Conservation (phyloP, 2,797 vertebrate species). For the Euthynnus affinis region DNA sequence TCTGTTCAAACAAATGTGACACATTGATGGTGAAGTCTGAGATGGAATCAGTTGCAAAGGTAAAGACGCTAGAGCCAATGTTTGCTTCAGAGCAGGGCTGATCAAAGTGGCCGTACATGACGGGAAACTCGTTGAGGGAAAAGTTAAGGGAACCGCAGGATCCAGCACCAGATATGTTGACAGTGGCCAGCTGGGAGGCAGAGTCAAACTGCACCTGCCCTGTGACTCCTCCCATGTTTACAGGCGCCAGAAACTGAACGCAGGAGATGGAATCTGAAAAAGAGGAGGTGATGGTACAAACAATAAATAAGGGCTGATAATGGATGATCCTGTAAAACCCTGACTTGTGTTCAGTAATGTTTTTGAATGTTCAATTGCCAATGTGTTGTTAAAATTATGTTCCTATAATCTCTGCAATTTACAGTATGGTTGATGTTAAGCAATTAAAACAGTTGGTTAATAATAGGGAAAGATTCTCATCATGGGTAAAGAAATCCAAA, state of each 20-base stretch:
- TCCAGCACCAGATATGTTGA: slow-evolving; percentile 75
- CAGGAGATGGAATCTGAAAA: slow-evolving; percentile 75
- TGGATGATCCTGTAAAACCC: not conserved
- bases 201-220: slow-evolving; percentile 82
- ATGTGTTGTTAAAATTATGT: not conserved
- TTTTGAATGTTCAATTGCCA: slow-evolving; percentile 1
- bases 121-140: slow-evolving; percentile 84
- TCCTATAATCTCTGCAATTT: not conserved
- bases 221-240: slow-evolving; percentile 87
- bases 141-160: slow-evolving; percentile 74
- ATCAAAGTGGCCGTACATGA: slow-evolving; percentile 83
- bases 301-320: not conserved
- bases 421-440: no score
- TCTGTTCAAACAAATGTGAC: slow-evolving; percentile 60
- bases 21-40: slow-evolving; percentile 46
- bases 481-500: not conserved
- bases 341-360: not conserved
- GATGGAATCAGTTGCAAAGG: slow-evolving; percentile 51
- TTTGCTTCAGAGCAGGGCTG: slow-evolving; percentile 81
- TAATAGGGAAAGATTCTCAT: slow-evolving; percentile 1
- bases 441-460: not conserved
- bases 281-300: not conserved
- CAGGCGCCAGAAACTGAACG: slow-evolving; percentile 72
- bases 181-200: slow-evolving; percentile 44
- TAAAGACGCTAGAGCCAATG: slow-evolving; percentile 77